A percentile compares a stretch with the other conserved stretches of the same genome.
Conservation (phyloP, 2,888 invertebrate species). For the Ichneumoninae sp. region DNA sequence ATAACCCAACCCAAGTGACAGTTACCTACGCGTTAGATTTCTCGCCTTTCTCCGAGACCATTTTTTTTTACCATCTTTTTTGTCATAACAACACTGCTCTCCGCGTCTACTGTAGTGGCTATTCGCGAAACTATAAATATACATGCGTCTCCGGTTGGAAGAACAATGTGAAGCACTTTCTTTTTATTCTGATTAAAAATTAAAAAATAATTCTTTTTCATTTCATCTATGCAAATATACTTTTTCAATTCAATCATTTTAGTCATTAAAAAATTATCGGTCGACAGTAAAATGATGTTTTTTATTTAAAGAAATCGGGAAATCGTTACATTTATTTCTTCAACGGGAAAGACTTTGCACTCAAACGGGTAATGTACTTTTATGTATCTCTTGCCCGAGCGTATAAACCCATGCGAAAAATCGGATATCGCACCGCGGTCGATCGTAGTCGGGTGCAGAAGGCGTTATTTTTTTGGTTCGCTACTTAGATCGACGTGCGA, state of each 20-base stretch:
- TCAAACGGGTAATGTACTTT: background rate
- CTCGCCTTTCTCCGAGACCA: constrained; percentile 72
- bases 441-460: background rate
- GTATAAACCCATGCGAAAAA: background rate
- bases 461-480: constrained; percentile 21
- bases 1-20: constrained; percentile 69
- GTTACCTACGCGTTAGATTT: constrained; percentile 71
- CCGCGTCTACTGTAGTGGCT: background rate
- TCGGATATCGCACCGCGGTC: background rate
- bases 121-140: background rate
- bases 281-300: too few relatives aligned
- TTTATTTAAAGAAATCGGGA: too few relatives aligned
- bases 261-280: too few relatives aligned
- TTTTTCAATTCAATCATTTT: background rate
- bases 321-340: background rate
- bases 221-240: background rate
- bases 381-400: background rate
- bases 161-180: background rate
- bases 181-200: background rate
- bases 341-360: background rate
- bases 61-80: constrained; percentile 36
- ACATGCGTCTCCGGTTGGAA: background rate
- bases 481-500: constrained; percentile 28
- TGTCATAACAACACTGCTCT: constrained; percentile 8
- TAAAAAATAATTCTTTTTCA: background rate